These are phyloP conservation scores for Toxotes lorentzi DNA, from an alignment of 2,797 vertebrate species.

Conservation along the genomic window DNA sequence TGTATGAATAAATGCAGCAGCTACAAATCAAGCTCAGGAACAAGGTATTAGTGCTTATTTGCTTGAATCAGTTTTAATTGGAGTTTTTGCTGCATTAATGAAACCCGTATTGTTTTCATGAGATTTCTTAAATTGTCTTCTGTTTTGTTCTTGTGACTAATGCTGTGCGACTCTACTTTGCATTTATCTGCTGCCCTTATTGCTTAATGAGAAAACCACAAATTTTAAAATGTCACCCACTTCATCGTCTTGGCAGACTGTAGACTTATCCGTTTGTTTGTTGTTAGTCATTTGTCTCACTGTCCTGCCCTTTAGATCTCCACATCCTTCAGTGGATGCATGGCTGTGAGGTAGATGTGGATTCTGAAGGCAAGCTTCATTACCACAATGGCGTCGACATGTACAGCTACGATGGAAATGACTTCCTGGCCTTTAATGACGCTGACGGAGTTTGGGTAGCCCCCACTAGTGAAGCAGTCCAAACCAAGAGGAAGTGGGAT, in stretches of 20 bases:
- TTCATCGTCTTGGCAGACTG: too few species aligned
- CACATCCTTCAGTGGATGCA: constrained; percentile 32
- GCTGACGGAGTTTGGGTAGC: constrained; percentile 50
- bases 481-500: constrained; percentile 84
- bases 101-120: too few species aligned
- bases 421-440: constrained; percentile 80
- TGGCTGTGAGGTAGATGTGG: constrained; percentile 56
- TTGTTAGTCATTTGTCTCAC: neutral
- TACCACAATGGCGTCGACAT: constrained; percentile 37
- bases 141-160: too few species aligned
- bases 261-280: neutral
- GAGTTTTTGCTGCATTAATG: too few species aligned
- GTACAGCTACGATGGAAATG: constrained; percentile 76
- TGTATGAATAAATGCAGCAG: too few species aligned
- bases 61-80: too few species aligned
- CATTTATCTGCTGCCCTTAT: neutral
- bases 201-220: neutral
- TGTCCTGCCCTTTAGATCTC: neutral
- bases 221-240: too few species aligned
- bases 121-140: too few species aligned
- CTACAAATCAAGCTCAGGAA: too few species aligned
- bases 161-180: too few species aligned
- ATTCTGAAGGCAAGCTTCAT: accelerated
- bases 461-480: accelerated
- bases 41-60: too few species aligned